Percentiles rank a stretch among this genome's conserved stretches.
Conservation (phyloP, 2,113 vertebrate genomes). For the Nymphicus hollandicus region DNA sequence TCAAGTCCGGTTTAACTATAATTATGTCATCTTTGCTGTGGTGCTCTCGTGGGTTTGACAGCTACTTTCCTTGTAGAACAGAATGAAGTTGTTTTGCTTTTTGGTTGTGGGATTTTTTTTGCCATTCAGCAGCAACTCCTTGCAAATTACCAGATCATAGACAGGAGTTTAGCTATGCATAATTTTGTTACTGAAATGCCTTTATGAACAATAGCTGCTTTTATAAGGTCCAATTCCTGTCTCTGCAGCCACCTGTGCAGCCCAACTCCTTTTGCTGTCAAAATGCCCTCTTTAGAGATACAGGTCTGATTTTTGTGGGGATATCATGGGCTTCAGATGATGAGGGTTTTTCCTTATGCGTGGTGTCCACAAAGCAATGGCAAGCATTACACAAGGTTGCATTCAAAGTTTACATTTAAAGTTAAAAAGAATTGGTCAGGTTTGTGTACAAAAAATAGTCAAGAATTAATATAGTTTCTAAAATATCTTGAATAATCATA, state of each 20-base stretch:
- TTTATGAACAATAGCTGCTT: not conserved
- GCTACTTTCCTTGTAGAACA: not conserved
- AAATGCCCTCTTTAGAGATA: not conserved
- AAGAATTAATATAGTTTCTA: not conserved
- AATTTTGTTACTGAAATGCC: not conserved
- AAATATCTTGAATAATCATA: not conserved
- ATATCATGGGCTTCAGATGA: not conserved
- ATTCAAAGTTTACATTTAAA: not conserved
- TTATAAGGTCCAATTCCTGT: not conserved
- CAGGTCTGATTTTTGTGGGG: not conserved
- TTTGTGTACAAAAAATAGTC: not conserved
- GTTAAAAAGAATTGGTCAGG: not conserved
- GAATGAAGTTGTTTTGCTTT: not conserved
- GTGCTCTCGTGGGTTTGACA: not conserved
- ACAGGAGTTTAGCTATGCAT: not conserved
- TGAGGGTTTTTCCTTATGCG: not conserved
- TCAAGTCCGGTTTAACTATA: not conserved
- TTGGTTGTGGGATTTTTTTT: not conserved
- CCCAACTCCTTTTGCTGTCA: not conserved
- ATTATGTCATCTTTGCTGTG: not conserved
- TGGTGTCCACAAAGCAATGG: not conserved
- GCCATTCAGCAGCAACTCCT: not conserved
- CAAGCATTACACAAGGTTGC: not conserved
- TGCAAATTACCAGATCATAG: not conserved
- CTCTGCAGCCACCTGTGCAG: not conserved